Evolutionary conservation across 2,797 vertebrate genomes (phyloP).

Genomic region (Scomberomorus guttatus): DNA sequence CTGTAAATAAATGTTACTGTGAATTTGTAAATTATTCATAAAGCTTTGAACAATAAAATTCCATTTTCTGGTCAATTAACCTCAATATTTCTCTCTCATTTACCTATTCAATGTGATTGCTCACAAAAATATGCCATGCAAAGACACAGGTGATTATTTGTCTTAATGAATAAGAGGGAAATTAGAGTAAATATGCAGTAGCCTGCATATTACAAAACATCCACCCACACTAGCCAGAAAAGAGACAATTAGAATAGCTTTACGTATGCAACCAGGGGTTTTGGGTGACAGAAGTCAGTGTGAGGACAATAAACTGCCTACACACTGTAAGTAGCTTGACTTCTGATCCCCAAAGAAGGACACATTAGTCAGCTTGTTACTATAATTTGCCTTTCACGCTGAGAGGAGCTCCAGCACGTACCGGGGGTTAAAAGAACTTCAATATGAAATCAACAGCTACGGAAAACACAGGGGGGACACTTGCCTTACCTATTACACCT

Average conservation of each 20-base stretch:
- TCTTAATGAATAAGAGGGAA: background rate
- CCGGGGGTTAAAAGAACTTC: slow-evolving; percentile 7
- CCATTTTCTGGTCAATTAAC: background rate
- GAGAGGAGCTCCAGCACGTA: slow-evolving; percentile 4
- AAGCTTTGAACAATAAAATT: background rate
- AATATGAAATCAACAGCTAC: slow-evolving; percentile 31
- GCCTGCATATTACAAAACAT: background rate
- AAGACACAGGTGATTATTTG: background rate
- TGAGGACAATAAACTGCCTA: background rate
- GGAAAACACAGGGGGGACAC: slow-evolving; percentile 35
- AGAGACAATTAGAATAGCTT: background rate
- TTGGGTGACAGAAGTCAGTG: background rate
- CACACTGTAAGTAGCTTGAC: slow-evolving; percentile 1
- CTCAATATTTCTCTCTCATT: background rate
- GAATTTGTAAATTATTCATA: too few species aligned
- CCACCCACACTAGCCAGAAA: too few species aligned
- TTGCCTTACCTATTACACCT: slow-evolving; percentile 25
- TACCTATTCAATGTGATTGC: background rate
- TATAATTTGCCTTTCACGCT: slow-evolving; percentile 26
- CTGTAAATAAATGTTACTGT: background rate
- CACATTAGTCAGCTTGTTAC: slow-evolving; percentile 3
- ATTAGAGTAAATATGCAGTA: background rate
- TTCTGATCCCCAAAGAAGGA: slow-evolving; percentile 10
- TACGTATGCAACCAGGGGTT: background rate
- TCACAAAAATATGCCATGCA: background rate